Evolutionary conservation across 2,113 vertebrate species (phyloP).

Genomic region (Leptocoma aspasia): DNA sequence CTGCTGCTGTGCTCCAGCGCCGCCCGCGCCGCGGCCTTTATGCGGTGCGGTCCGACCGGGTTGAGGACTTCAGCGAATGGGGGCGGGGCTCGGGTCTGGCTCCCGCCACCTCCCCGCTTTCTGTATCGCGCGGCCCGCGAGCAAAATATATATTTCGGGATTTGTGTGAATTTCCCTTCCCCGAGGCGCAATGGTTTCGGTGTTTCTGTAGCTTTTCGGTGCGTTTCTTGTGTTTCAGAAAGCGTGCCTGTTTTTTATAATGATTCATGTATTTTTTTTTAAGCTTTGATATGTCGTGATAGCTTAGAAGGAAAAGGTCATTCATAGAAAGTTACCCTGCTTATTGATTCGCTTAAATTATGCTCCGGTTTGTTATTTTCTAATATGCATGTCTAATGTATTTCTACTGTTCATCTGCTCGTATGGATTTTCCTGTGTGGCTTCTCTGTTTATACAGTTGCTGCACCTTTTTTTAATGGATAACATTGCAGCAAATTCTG

Average conservation of each 20-base stretch:
- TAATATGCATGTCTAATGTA: accelerated
- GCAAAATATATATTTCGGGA: accelerated
- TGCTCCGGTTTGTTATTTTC: background rate
- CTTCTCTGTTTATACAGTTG: background rate
- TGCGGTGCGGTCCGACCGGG: accelerated
- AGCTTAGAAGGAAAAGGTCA: accelerated
- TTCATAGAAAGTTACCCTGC: accelerated
- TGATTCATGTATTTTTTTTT: accelerated
- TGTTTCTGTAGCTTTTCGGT: accelerated
- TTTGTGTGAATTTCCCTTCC: accelerated
- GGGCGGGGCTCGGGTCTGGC: background rate
- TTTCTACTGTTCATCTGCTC: background rate
- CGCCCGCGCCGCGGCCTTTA: accelerated
- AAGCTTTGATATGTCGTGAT: accelerated
- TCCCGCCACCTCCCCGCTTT: accelerated
- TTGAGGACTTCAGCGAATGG: accelerated
- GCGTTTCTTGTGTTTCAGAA: accelerated
- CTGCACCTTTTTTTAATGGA: background rate
- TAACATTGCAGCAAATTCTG: background rate
- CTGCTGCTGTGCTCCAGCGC: accelerated
- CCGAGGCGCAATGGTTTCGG: accelerated
- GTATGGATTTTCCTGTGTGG: accelerated
- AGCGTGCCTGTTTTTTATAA: accelerated
- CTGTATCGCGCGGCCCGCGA: accelerated
- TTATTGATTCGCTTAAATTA: background rate